phyloP scores from a whole-genome alignment of 2,888 invertebrate genomes.

The Frankliniella intonsa region DNA sequence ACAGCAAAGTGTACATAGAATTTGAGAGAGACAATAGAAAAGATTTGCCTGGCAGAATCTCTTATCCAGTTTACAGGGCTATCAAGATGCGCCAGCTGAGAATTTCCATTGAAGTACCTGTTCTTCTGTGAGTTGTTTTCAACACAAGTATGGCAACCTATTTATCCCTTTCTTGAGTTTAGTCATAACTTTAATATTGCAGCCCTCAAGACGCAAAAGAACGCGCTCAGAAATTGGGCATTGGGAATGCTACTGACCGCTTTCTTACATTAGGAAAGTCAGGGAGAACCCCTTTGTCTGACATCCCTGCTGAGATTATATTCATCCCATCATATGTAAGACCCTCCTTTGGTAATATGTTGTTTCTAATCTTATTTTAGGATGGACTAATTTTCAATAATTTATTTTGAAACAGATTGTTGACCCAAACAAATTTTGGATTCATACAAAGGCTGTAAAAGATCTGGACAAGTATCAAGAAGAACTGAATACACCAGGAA shows the following conservation, averaged over 20 bases:
- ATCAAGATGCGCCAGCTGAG: slow-evolving; percentile 61
- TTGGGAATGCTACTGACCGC: too few species aligned
- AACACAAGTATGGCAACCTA: too few species aligned
- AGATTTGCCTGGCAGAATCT: slow-evolving; percentile 57
- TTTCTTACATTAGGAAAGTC: too few species aligned
- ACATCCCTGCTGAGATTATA: neutral
- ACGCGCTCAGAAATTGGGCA: too few species aligned
- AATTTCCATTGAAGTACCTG: slow-evolving; percentile 51
- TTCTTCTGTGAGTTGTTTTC: slow-evolving; percentile 54
- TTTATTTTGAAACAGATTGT: slow-evolving; percentile 32
- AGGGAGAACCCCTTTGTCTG: neutral
- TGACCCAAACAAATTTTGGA: slow-evolving; percentile 35
- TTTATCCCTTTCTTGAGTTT: too few species aligned
- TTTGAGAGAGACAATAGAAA: slow-evolving; percentile 46
- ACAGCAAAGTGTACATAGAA: slow-evolving; percentile 63
- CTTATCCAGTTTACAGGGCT: slow-evolving; percentile 67
- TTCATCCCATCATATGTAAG: slow-evolving; percentile 27
- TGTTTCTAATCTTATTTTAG: neutral
- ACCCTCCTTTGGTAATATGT: slow-evolving; percentile 8
- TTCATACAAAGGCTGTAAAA: slow-evolving; percentile 14
- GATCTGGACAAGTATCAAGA: neutral
- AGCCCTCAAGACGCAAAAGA: too few species aligned
- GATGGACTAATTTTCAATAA: neutral
- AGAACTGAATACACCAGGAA: neutral
- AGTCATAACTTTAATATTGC: too few species aligned